phyloP scores from a whole-genome alignment of 1,140 invertebrate genomes.

The Dendroctonus valens region DNA sequence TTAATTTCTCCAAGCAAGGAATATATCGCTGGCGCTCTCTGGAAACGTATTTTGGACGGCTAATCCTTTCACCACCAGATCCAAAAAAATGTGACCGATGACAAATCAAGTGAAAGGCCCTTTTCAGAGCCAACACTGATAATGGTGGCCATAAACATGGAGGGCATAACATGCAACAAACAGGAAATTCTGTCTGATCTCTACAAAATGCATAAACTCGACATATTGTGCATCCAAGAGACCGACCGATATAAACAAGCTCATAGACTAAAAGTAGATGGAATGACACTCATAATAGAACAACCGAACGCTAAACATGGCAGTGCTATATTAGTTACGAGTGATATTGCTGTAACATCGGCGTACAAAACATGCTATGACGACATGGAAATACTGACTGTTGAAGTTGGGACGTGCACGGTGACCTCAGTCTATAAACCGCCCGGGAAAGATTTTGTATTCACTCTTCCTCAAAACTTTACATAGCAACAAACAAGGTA shows the following conservation, averaged over 20 bases:
- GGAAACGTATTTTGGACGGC: constrained; percentile 7
- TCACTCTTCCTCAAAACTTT: constrained; percentile 3
- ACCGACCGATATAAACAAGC: too few species aligned
- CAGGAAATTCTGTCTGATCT: too few species aligned
- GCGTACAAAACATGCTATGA: constrained; percentile 3
- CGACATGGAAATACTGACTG: constrained; percentile 2
- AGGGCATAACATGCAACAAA: too few species aligned
- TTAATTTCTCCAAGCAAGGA: neutral
- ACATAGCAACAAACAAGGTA: neutral
- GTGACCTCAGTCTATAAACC: constrained; percentile 14
- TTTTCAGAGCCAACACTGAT: too few species aligned
- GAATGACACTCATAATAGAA: too few species aligned
- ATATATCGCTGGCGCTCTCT: constrained; percentile 4
- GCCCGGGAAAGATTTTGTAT: constrained; percentile 5
- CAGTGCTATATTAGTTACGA: constrained; percentile 2
- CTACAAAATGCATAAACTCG: too few species aligned
- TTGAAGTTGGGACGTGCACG: constrained; percentile 6
- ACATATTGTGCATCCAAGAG: too few species aligned
- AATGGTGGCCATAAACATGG: too few species aligned
- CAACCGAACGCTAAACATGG: neutral
- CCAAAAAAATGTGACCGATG: too few species aligned
- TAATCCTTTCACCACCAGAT: constrained; percentile 5
- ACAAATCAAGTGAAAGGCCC: too few species aligned
- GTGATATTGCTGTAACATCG: constrained; percentile 2
- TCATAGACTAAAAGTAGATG: too few species aligned